phyloP scores from a whole-genome alignment of 2,888 invertebrate genomes.

The Drosophila falleni region DNA sequence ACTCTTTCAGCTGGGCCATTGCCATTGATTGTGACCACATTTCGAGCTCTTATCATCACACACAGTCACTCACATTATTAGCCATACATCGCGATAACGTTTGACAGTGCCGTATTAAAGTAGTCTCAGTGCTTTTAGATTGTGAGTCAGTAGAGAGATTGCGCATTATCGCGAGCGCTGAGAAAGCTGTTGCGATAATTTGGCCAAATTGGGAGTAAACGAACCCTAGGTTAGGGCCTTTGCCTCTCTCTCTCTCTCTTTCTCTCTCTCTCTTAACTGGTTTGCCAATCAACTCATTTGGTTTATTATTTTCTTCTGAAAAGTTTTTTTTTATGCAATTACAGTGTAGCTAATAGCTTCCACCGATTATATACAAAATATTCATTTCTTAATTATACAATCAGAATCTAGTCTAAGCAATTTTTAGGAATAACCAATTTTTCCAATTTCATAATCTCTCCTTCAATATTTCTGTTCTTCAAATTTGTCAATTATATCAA shows the following conservation, averaged over 20 bases:
- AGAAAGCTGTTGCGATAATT: slow-evolving; percentile 11
- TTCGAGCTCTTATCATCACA: slow-evolving; percentile 37
- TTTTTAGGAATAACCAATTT: too few species aligned
- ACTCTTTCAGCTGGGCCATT: neutral
- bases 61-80: slow-evolving; percentile 11
- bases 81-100: slow-evolving; percentile 39
- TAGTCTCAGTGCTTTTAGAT: slow-evolving; percentile 26
- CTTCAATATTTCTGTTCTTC: too few species aligned
- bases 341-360: too few species aligned
- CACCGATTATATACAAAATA: too few species aligned
- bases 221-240: slow-evolving; percentile 41
- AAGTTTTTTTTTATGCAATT: too few species aligned
- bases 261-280: neutral
- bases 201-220: slow-evolving; percentile 9
- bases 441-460: too few species aligned
- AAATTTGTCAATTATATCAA: too few species aligned
- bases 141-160: slow-evolving; percentile 42
- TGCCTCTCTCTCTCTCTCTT: neutral
- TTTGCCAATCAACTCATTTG: neutral
- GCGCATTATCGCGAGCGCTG: slow-evolving; percentile 30
- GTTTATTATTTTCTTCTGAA: neutral
- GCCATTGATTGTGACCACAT: slow-evolving; percentile 21
- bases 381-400: too few species aligned
- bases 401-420: too few species aligned
- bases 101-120: slow-evolving; percentile 27